A percentile compares a stretch with the other conserved stretches of the same genome.
phyloP scores from a whole-genome alignment of 1,140 invertebrate genomes.

The Scaptomyza montana region DNA sequence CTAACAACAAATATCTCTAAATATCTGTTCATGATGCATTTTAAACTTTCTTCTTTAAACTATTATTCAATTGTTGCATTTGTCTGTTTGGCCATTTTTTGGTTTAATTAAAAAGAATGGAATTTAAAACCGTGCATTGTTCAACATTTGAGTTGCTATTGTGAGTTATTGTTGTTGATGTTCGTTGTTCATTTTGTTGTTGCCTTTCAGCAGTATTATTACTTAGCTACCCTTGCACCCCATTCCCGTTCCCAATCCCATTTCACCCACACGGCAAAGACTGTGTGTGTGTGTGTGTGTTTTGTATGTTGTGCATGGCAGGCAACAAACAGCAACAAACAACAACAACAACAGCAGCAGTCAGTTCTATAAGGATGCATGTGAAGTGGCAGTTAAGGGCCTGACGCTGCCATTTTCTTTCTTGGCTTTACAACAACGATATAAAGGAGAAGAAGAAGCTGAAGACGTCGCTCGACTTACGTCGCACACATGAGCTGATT shows the following conservation, averaged over 20 bases:
- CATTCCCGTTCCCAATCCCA: neutral
- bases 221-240: constrained; percentile 19
- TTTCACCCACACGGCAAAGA: constrained; percentile 42
- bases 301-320: constrained; percentile 6
- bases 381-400: constrained; percentile 46
- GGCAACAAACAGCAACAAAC: constrained; percentile 32
- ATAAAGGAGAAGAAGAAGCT: neutral
- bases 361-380: constrained; percentile 62
- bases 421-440: constrained; percentile 41
- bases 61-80: constrained; percentile 4
- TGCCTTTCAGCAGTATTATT: constrained; percentile 9
- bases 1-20: too few relatives aligned
- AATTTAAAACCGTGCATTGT: constrained; percentile 74
- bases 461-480: constrained; percentile 24
- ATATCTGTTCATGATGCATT: too few relatives aligned
- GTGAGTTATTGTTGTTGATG: too few relatives aligned
- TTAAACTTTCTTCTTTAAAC: neutral
- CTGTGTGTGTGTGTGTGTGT: constrained; percentile 5
- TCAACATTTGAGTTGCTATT: constrained; percentile 22
- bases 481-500: constrained; percentile 76
- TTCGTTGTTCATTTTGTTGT: constrained; percentile 2
- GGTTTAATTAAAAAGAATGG: constrained; percentile 73
- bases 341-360: constrained; percentile 24
- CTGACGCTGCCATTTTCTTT: constrained; percentile 55
- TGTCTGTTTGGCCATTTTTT: constrained; percentile 32